Evolutionary conservation across 1,140 invertebrate species (phyloP), one percentile per base, ranked within the genome.

Genomic region (Pseudomyrmex flavicornis): DNA sequence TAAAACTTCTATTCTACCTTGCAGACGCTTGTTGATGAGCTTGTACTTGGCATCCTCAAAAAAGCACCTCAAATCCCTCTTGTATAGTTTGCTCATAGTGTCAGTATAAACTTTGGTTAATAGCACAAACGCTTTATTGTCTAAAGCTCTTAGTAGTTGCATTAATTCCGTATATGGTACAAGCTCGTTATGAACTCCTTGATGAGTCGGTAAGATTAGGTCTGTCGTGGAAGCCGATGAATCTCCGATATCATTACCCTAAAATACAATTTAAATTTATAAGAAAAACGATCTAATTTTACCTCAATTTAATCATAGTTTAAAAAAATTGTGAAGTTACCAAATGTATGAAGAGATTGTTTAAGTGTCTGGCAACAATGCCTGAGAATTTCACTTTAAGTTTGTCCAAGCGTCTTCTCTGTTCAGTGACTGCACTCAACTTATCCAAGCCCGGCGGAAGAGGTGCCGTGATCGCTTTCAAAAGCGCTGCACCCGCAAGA

Each of bases 291-390:
- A 35, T 84, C 20, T n/a, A 7, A 1, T 17, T 22, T 1, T 46
- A 35, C 12, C 26, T 13, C n/a, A 58, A 35, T 35, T 35, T 68
- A 22, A 74, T 2, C 15, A 52, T 0, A 1, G 10, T 10, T 58
- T 50, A 0, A 54, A 68, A 52, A 50, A 17, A 8, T 74, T 35
- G 48, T 9, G 26, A 80, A 68, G 61, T 76, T 89, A 97, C 97
- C 94, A 98, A 96, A 95, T 99, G 98, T 92, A 99, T 98, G 85
- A 99, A 98, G 56, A 98, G 95, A 95, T 99, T 99, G 91, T 98
- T 99, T 15, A 99, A 94, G 94, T 99, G 98, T 54, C 98, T 95
- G 54, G 96, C 96, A 22, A 99, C 95, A 35, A 97, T 96, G 68
- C 97, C 95, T 10, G 97, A 97, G 93, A 99, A 98, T 93, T 97